phyloP scores from a whole-genome alignment of 2,888 invertebrate species.

The Agonopterix alstromeriana region DNA sequence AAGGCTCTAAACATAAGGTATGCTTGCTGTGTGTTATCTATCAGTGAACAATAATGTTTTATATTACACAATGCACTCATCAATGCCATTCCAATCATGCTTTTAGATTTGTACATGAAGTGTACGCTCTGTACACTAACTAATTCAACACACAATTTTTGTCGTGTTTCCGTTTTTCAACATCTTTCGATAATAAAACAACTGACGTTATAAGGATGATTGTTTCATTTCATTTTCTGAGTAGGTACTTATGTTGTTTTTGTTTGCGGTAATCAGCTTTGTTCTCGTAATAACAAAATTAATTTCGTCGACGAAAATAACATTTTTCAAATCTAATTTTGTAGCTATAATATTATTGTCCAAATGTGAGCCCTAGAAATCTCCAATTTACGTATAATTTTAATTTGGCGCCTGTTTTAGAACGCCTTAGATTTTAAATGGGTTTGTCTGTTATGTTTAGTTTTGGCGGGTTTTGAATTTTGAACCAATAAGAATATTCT shows the following conservation, averaged over 20 bases:
- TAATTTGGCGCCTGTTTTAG: slow-evolving; percentile 13
- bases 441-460: no score
- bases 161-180: background rate
- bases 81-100: slow-evolving; percentile 17
- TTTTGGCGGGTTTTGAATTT: no score
- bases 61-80: slow-evolving; percentile 15
- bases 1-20: slow-evolving; percentile 42
- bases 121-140: background rate
- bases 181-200: no score
- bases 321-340: no score
- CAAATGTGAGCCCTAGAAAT: slow-evolving; percentile 5
- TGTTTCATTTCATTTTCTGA: no score
- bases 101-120: slow-evolving; percentile 8
- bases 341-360: background rate
- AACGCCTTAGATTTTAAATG: background rate
- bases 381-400: slow-evolving; percentile 8
- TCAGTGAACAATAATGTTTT: slow-evolving; percentile 46
- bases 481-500: no score
- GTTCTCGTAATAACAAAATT: no score
- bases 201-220: no score
- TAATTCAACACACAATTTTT: background rate
- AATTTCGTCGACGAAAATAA: no score
- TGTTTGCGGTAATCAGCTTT: no score
- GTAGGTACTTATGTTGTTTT: no score
- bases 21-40: slow-evolving; percentile 43